Evolutionary conservation across 2,888 invertebrate genomes (phyloP).

Genomic region (Corbicula japonica): DNA sequence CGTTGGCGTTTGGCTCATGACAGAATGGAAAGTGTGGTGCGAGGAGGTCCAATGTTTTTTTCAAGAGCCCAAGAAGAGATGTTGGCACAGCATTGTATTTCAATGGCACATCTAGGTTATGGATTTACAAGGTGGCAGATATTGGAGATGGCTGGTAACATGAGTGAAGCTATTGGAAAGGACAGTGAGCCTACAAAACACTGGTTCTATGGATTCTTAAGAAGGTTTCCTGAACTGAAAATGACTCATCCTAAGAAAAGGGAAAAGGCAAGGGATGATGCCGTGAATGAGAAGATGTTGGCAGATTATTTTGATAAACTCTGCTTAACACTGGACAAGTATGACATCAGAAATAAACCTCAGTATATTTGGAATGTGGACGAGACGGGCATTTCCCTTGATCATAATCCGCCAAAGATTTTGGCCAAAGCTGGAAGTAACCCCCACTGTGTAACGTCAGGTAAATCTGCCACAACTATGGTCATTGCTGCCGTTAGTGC

Average conservation of each 20-base stretch:
- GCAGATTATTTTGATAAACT: conserved; percentile 25
- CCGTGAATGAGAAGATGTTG: conserved; percentile 19
- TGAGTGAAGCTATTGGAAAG: conserved; percentile 21
- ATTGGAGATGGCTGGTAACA: conserved; percentile 15
- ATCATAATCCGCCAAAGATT: conserved; percentile 50
- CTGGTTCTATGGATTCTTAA: conserved; percentile 49
- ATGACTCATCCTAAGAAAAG: conserved; percentile 36
- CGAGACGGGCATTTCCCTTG: conserved; percentile 37
- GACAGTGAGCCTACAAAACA: conserved; percentile 36
- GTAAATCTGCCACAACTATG: conserved; percentile 31
- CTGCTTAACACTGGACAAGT: conserved; percentile 25
- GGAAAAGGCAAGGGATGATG: conserved; percentile 42
- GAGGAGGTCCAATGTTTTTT: conserved; percentile 33
- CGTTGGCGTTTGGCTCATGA: conserved; percentile 16
- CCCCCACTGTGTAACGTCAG: conserved; percentile 27
- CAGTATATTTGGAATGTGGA: conserved; percentile 52
- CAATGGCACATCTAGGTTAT: conserved; percentile 40
- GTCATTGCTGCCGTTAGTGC: conserved; percentile 49
- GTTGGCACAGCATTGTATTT: conserved; percentile 32
- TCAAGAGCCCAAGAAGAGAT: conserved; percentile 25
- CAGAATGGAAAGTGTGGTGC: conserved; percentile 16
- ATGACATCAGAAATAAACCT: conserved; percentile 35
- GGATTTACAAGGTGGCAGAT: conserved; percentile 21
- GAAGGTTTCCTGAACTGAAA: conserved; percentile 34
- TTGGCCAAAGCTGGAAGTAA: conserved; percentile 37